A percentile compares a stretch with the other conserved stretches of the same genome.
Conservation (phyloP, 2,113 vertebrate genomes). For the Asarcornis scutulata region DNA sequence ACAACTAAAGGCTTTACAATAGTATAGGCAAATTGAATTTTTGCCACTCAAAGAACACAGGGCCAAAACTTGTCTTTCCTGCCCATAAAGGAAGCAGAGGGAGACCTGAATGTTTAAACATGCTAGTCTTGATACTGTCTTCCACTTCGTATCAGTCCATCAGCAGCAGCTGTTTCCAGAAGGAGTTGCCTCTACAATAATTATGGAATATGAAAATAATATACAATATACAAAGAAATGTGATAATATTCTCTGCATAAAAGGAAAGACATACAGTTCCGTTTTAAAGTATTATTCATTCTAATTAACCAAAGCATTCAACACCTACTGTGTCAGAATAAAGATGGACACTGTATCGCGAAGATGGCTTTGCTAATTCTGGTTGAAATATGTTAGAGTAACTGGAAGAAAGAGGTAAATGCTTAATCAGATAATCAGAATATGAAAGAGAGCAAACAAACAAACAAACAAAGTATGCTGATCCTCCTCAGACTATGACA, state of each 20-base stretch:
- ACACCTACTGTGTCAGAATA: neutral
- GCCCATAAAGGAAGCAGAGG: rapidly evolving
- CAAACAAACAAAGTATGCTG: neutral
- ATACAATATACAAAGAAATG: neutral
- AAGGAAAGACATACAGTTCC: neutral
- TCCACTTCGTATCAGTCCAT: neutral
- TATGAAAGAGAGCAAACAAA: neutral
- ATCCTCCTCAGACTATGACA: neutral
- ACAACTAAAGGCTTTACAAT: neutral
- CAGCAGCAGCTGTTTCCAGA: neutral
- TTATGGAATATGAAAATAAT: neutral
- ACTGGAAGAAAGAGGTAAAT: neutral
- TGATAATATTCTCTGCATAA: neutral
- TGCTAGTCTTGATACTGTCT: rapidly evolving
- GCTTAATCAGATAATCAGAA: neutral
- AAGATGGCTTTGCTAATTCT: neutral
- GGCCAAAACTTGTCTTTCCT: neutral
- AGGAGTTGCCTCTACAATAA: neutral
- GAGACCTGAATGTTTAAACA: neutral
- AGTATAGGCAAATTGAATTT: neutral
- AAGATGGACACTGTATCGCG: neutral
- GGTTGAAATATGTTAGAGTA: neutral
- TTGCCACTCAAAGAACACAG: rapidly evolving
- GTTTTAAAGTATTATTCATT: rapidly evolving
- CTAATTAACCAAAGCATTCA: neutral